Conservation (phyloP, 2,113 vertebrate genomes). For the Trachemys scripta region DNA sequence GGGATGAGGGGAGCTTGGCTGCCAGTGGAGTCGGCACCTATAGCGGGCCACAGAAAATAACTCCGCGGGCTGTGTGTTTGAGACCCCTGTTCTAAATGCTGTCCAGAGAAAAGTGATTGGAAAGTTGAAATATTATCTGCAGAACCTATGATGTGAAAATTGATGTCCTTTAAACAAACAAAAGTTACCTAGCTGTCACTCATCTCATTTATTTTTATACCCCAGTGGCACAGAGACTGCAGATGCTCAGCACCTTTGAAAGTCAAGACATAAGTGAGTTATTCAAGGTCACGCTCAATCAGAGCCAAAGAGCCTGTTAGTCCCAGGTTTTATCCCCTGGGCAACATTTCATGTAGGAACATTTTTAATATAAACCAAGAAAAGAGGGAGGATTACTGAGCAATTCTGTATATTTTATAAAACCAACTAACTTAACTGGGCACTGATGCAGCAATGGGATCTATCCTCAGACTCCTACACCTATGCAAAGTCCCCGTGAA, state of each 20-base stretch:
- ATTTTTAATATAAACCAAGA: not conserved
- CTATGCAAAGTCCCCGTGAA: constrained; percentile 5
- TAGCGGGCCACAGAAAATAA: too few relatives aligned
- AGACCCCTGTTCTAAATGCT: constrained; percentile 54
- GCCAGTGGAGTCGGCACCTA: too few relatives aligned
- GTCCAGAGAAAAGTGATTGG: constrained; percentile 41
- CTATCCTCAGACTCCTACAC: not conserved
- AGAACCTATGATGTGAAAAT: constrained; percentile 19
- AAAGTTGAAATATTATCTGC: constrained; percentile 56
- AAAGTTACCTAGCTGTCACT: not conserved
- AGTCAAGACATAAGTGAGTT: constrained; percentile 59
- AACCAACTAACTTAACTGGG: not conserved
- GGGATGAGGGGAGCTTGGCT: too few relatives aligned
- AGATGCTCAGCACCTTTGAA: constrained; percentile 1
- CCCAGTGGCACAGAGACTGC: not conserved
- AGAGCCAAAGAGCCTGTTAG: constrained; percentile 4
- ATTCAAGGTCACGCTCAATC: constrained; percentile 53
- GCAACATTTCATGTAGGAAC: not conserved
- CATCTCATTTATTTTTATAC: not conserved
- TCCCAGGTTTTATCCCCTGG: not conserved
- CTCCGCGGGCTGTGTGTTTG: too few relatives aligned
- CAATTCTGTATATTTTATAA: not conserved
- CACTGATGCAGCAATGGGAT: not conserved
- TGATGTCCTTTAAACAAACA: not conserved
- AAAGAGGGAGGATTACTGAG: not conserved